Conservation (phyloP, 2,797 vertebrate species). For the Chiropotes sagulatus region DNA sequence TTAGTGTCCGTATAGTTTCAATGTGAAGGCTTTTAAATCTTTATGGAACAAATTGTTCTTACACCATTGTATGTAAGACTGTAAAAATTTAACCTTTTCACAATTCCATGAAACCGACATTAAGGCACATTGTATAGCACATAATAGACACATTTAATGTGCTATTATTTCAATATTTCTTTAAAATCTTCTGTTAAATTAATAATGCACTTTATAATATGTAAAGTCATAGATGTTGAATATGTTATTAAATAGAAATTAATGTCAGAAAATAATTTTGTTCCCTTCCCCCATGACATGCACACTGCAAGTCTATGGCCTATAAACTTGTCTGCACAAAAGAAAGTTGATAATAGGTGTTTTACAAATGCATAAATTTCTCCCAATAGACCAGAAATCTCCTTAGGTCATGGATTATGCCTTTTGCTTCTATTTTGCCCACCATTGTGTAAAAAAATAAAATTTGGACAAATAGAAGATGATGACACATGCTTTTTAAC, state of each 20-base stretch:
- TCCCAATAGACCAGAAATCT: neutral
- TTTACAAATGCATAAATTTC: neutral
- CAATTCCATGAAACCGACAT: neutral
- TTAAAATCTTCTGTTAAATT: conserved; percentile 7
- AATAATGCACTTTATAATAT: neutral
- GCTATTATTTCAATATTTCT: neutral
- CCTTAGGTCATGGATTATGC: neutral
- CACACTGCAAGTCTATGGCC: neutral
- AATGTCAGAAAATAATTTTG: neutral
- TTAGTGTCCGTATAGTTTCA: neutral
- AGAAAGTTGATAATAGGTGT: neutral
- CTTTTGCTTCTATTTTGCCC: neutral
- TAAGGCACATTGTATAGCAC: neutral
- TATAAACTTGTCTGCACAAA: neutral
- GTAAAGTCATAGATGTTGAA: neutral
- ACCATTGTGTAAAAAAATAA: neutral
- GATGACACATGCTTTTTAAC: neutral
- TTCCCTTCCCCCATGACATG: neutral
- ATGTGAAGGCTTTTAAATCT: neutral
- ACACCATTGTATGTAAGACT: neutral
- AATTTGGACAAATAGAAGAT: neutral
- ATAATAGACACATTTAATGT: neutral
- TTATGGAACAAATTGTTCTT: neutral
- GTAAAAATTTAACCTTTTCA: neutral
- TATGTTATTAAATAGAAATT: neutral